Evolutionary conservation across 2,888 invertebrate genomes (phyloP), one percentile per base, ranked within the genome.

Genomic region (Crocallis elinguaria): DNA sequence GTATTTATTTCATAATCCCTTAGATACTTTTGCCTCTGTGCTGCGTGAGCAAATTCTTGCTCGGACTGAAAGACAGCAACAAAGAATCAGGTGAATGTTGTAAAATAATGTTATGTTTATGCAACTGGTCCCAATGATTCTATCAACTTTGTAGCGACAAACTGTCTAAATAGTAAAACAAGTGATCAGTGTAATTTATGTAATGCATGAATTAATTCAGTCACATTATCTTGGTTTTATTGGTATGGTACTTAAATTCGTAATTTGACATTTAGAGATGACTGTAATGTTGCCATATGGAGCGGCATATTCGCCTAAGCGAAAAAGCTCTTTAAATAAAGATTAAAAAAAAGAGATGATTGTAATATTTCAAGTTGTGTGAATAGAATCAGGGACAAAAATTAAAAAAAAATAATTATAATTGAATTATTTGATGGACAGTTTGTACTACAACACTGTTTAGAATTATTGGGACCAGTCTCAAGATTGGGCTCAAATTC

Each of bases 1-100:
- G 14, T 36, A 30, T 45, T 39, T 43, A 17, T 69, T 69, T 71
- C 71, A 77, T 84, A 57, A 68, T 72, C 74, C 79, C 84, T 57
- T 86, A 95, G 97, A 96, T 66, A 93, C 93, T 49, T 98, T 98
- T 90, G 93, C 95, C 4, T 92, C 93, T 48, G 95, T 97, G 49
- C 92, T 98, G 39, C 93, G 93, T 62, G 96, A 97, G 80, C 97
- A 98, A 90, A 95, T 98, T 67, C 92, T 94, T 66, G 95, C 95
- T 21, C 93, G 97, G 57, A 94, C 95, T 67, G 96, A 97, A 74
- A 93, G 96, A 37, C 97, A 98, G 77, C 94, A 95, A 67, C 96
- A 96, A 80, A 92, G 96, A 74, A 91, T 97, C 72, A 85, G 91
- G 91, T 88, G 58, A 75, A 53, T 41, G 12, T 35, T 42, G 8